phyloP scores from a whole-genome alignment of 2,113 vertebrate species.

The Diphyllodes magnificus region DNA sequence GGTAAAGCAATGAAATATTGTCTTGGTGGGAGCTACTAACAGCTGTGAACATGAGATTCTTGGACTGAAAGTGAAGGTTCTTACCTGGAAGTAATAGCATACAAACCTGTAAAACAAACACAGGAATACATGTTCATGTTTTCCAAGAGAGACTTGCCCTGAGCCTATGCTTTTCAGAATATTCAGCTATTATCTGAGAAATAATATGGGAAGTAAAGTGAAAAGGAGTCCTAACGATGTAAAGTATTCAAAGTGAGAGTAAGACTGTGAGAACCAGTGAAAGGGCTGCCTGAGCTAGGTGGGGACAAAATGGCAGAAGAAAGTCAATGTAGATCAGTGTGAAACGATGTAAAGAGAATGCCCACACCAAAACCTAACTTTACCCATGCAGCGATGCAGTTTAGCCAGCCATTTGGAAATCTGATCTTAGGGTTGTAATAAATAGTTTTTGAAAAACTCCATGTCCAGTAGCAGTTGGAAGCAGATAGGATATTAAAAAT shows the following conservation, averaged over 20 bases:
- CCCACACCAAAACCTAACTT: neutral
- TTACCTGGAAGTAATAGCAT: neutral
- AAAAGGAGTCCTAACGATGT: neutral
- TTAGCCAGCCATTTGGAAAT: neutral
- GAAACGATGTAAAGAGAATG: neutral
- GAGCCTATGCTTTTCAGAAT: neutral
- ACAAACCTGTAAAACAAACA: neutral
- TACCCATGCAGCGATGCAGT: rapidly evolving
- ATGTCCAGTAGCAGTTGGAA: neutral
- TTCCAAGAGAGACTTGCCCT: neutral
- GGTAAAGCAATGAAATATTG: neutral
- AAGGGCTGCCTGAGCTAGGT: neutral
- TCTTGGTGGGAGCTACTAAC: neutral
- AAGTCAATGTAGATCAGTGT: neutral
- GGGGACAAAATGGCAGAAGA: neutral
- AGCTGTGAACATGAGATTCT: neutral
- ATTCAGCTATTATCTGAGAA: neutral
- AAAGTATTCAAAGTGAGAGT: neutral
- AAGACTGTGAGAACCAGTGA: neutral
- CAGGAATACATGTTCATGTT: neutral
- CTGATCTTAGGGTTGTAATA: neutral
- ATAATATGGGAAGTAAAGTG: neutral
- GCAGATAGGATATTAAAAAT: neutral
- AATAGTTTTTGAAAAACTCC: neutral
- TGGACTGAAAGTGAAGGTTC: neutral